These are phyloP conservation scores for Lymantria dispar DNA, from an alignment of 2,888 invertebrate species.

Conservation along the genomic window DNA sequence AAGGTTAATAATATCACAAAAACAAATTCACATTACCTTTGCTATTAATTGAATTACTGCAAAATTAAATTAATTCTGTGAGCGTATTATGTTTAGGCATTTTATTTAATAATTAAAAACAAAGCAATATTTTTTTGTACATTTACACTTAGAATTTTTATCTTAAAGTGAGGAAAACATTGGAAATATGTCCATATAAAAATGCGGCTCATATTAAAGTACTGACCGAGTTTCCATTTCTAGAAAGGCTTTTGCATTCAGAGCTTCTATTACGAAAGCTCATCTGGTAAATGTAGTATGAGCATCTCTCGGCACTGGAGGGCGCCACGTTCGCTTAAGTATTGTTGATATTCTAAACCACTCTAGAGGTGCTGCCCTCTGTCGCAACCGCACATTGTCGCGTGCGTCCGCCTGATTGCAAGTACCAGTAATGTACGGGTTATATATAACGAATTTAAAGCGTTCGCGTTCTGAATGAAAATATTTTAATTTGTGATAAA, in stretches of 20 bases:
- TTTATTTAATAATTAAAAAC: no score
- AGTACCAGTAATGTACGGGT: constrained; percentile 48
- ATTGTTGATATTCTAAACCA: constrained; percentile 76
- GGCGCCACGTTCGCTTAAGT: constrained; percentile 58
- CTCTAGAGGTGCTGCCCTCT: constrained; percentile 51
- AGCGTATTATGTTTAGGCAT: no score
- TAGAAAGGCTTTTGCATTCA: constrained; percentile 50
- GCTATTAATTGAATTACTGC: no score
- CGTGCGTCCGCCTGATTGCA: constrained; percentile 69
- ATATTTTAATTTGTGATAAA: no score
- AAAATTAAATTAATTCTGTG: no score
- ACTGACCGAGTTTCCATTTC: constrained; percentile 55
- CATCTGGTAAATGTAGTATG: constrained; percentile 69
- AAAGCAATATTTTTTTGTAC: no score
- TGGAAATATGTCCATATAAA: constrained; percentile 21
- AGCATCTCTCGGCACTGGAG: constrained; percentile 48
- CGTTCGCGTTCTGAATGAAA: no score
- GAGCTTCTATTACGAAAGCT: constrained; percentile 62
- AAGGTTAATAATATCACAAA: no score
- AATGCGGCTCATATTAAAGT: constrained; percentile 24
- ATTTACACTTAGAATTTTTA: constrained; percentile 15
- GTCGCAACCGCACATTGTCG: constrained; percentile 68
- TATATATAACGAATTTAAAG: constrained; percentile 34
- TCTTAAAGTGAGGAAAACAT: constrained; percentile 19
- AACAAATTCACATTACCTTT: no score